phyloP scores from a whole-genome alignment of 2,113 vertebrate species.

The Nematolebias whitei region DNA sequence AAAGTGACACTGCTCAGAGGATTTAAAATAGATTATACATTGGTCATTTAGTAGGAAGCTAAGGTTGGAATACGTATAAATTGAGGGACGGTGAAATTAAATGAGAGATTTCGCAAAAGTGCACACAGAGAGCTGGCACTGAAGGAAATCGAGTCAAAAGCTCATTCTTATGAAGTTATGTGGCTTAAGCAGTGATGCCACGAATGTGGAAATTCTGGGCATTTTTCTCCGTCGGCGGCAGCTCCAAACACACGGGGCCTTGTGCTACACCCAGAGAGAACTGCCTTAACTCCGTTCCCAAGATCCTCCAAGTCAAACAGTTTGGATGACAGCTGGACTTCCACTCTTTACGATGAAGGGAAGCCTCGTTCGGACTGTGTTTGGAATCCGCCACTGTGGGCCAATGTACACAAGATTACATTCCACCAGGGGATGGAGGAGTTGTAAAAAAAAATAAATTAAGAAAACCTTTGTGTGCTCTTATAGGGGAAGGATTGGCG shows the following conservation, averaged over 20 bases:
- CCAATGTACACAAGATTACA: constrained; percentile 63
- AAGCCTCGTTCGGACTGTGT: constrained; percentile 34
- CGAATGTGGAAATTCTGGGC: constrained; percentile 52
- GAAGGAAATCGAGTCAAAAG: constrained; percentile 38
- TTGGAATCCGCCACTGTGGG: constrained; percentile 50
- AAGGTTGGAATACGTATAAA: not conserved
- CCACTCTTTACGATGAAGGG: constrained; percentile 43
- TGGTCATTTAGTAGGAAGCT: constrained; percentile 12
- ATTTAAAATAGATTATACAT: constrained; percentile 10
- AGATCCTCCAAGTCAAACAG: constrained; percentile 61
- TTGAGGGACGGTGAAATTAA: constrained; percentile 26
- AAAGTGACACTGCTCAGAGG: constrained; percentile 2
- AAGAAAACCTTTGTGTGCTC: constrained; percentile 22
- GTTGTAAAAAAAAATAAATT: constrained; percentile 25
- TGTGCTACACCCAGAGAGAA: constrained; percentile 21
- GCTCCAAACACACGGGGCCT: constrained; percentile 44
- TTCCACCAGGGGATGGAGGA: constrained; percentile 20
- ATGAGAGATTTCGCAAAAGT: constrained; percentile 12
- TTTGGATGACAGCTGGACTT: constrained; percentile 71
- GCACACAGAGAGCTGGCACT: constrained; percentile 17
- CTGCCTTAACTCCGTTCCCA: constrained; percentile 38
- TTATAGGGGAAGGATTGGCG: constrained; percentile 2
- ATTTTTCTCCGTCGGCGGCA: constrained; percentile 24
- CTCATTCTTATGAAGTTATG: constrained; percentile 47
- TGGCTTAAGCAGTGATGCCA: constrained; percentile 32